Evolutionary conservation across 1,140 invertebrate genomes (phyloP), one percentile per base, ranked within the genome.

Genomic region (Calosoma granatense): DNA sequence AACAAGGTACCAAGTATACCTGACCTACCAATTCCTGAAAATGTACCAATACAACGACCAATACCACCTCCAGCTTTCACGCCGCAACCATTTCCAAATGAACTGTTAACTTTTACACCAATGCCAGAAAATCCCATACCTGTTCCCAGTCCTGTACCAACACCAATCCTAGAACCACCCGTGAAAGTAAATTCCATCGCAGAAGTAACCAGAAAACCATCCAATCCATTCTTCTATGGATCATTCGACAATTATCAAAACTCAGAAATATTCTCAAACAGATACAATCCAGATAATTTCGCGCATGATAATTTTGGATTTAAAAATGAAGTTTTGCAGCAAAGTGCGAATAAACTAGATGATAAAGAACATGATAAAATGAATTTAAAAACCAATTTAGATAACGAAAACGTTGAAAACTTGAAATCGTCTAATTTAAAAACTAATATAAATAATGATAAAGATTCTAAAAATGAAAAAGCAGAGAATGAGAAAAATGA

Each of bases 391-490:
- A 36, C 26, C 6, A 36, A 36, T 36, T 36, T 36, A 70, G 59
- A 75, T 74, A 71, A 68, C 68, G 61, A 64, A 66, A 54, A 72
- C 74, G 51, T 70, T 71, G 57, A 74, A 71, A 63, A 6, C 1
- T 26, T 15, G 2, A 4, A 51, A 54, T 55, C 54, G 43, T n/a
- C n/a, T n/a, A n/a, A n/a, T n/a, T n/a, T n/a, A n/a, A n/a, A n/a
- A n/a, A 2, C 26, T 22, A 20, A 17, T 17, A 47, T 56, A 22
- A n/a, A 47, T 1, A 6, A 36, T 30, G 47, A 57, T 19, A 55
- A 58, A 53, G 22, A 70, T 51, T 36, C 30, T 64, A 47, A 65
- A 63, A 60, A 74, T 74, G 53, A 74, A 17, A 47, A 12, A 12
- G 52, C 2, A 63, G 64, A 69, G 4, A 71, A 67, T 60, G 74